These are phyloP conservation scores for Globia sparganii DNA, from an alignment of 2,888 invertebrate species.

Conservation along the genomic window DNA sequence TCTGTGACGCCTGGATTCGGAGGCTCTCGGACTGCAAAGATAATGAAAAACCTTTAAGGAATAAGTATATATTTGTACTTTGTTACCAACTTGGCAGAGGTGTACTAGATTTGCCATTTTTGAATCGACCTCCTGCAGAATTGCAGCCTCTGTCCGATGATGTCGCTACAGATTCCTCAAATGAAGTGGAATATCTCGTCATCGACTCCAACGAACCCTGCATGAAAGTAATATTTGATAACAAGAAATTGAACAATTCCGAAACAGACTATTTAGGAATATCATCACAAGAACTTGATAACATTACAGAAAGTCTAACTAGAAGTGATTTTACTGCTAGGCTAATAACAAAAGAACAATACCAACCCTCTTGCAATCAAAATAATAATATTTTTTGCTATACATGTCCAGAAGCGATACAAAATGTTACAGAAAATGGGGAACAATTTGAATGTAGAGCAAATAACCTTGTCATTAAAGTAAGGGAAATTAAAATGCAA, in stretches of 20 bases:
- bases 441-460: constrained; percentile 78
- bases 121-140: constrained; percentile 74
- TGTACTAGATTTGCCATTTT: constrained; percentile 79
- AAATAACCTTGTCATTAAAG: constrained; percentile 79
- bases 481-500: constrained; percentile 84
- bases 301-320: constrained; percentile 61
- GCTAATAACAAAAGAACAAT: constrained; percentile 32
- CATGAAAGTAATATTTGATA: constrained; percentile 72
- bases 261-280: constrained; percentile 68
- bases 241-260: constrained; percentile 65
- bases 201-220: constrained; percentile 74
- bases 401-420: constrained; percentile 66
- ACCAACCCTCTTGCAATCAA: constrained; percentile 53
- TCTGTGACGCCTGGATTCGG: constrained; percentile 85
- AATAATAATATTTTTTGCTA: constrained; percentile 65
- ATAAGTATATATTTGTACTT: constrained; percentile 82
- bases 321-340: constrained; percentile 45
- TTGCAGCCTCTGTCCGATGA: constrained; percentile 74
- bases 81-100: constrained; percentile 85
- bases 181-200: constrained; percentile 78
- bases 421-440: constrained; percentile 22
- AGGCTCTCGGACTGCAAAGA: constrained; percentile 77
- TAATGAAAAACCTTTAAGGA: constrained; percentile 79
- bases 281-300: constrained; percentile 65
- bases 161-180: constrained; percentile 73